Evolutionary conservation across 2,797 vertebrate genomes (phyloP).

Genomic region (Premnoplex brunnescens): DNA sequence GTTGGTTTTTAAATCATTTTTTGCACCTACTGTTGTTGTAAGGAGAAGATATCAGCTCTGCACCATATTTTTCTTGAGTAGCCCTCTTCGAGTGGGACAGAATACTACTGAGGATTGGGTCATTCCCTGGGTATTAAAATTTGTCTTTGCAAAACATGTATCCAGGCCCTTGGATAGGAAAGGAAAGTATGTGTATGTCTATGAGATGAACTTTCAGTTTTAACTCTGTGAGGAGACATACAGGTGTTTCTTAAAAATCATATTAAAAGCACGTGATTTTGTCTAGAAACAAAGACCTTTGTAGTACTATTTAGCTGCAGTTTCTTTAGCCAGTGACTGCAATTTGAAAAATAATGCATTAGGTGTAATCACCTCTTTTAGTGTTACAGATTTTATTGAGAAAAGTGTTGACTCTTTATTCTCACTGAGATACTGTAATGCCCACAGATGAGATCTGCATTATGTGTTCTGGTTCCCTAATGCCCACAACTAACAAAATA

Average conservation of each 20-base stretch:
- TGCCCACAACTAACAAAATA: constrained; percentile 5
- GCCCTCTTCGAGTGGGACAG: background rate
- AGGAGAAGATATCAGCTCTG: background rate
- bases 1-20: background rate
- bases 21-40: background rate
- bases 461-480: background rate
- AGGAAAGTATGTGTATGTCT: background rate
- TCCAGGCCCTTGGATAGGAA: background rate
- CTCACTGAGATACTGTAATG: background rate
- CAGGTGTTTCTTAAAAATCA: background rate
- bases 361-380: background rate
- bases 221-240: background rate
- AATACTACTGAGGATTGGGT: background rate
- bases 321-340: background rate
- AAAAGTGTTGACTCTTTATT: background rate
- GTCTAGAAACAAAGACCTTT: background rate
- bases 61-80: background rate
- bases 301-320: background rate
- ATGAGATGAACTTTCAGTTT: background rate
- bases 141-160: background rate
- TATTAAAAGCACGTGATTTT: background rate
- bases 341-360: background rate
- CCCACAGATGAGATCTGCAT: background rate
- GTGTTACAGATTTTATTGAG: background rate
- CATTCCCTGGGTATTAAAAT: background rate